A percentile compares a stretch with the other conserved stretches of the same genome.
Evolutionary conservation across 2,888 invertebrate species (phyloP).

Genomic region (Idaea aversata): DNA sequence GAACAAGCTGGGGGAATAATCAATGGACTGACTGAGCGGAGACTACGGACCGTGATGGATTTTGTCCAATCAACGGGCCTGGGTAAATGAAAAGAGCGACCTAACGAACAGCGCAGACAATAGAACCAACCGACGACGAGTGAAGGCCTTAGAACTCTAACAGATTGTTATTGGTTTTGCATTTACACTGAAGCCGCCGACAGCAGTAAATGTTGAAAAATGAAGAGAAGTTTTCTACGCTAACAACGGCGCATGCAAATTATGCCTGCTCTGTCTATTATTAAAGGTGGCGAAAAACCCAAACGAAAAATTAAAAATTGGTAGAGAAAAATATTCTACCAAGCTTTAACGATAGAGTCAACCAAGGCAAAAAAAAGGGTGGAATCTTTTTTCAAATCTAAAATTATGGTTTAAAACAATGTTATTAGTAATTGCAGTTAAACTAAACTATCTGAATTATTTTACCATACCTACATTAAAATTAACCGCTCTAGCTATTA

Average conservation of each 20-base stretch:
- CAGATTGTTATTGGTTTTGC: conserved; percentile 59
- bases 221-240: conserved; percentile 39
- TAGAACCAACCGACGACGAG: conserved; percentile 28
- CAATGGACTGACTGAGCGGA: conserved; percentile 44
- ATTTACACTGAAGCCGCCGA: conserved; percentile 35
- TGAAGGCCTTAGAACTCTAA: conserved; percentile 50
- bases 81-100: conserved; percentile 54
- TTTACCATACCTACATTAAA: too few relatives aligned
- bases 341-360: too few relatives aligned
- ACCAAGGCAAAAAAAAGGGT: not conserved
- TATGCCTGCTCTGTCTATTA: not conserved
- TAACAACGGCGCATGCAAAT: not conserved
- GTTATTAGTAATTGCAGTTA: too few relatives aligned
- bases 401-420: too few relatives aligned
- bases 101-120: conserved; percentile 54
- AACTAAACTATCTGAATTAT: too few relatives aligned
- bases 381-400: not conserved
- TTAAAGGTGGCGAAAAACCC: not conserved
- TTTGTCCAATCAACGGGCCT: conserved; percentile 54
- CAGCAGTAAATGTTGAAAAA: conserved; percentile 45
- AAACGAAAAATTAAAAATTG: not conserved
- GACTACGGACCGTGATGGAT: conserved; percentile 50
- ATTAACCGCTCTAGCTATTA: too few relatives aligned
- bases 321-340: not conserved
- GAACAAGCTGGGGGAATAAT: conserved; percentile 42